Evolutionary conservation across 2,113 vertebrate genomes (phyloP).

Genomic region (Stegastes partitus): DNA sequence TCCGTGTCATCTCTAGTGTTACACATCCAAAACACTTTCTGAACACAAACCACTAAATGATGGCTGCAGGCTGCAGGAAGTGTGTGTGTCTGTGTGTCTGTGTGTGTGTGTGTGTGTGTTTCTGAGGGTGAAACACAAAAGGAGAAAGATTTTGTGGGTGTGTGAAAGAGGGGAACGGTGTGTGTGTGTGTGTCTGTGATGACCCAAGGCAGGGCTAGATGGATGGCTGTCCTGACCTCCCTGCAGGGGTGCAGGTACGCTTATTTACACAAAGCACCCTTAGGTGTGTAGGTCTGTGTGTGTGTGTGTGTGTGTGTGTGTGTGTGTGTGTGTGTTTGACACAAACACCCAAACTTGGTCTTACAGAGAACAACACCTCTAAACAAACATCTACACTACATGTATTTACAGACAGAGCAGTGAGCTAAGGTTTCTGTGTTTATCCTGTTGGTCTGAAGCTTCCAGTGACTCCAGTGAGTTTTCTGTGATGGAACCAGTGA

Average conservation of each 20-base stretch:
- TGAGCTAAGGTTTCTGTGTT: too few relatives aligned
- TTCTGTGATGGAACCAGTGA: too few relatives aligned
- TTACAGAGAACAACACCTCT: conserved; percentile 24
- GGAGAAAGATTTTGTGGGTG: conserved; percentile 35
- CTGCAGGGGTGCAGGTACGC: conserved; percentile 78
- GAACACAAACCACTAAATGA: conserved; percentile 86
- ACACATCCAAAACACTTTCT: conserved; percentile 85
- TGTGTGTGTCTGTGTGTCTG: conserved; percentile 49
- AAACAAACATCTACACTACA: background rate
- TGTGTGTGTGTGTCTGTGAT: conserved; percentile 53
- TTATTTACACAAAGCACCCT: conserved; percentile 88
- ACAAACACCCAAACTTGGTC: conserved; percentile 45
- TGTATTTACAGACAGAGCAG: too few relatives aligned
- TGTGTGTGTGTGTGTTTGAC: conserved; percentile 62
- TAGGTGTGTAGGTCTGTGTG: conserved; percentile 75
- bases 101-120: conserved; percentile 14
- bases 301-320: conserved; percentile 42
- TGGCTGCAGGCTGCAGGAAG: conserved; percentile 76
- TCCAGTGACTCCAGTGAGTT: too few relatives aligned
- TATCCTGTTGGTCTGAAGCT: too few relatives aligned
- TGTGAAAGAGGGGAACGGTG: conserved; percentile 36
- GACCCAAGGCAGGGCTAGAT: conserved; percentile 84
- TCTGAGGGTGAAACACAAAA: conserved; percentile 39
- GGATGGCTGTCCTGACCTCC: conserved; percentile 81
- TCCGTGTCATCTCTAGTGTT: conserved; percentile 75